Evolutionary conservation across 1,140 invertebrate species (phyloP).

Genomic region (Cydia fagiglandana): DNA sequence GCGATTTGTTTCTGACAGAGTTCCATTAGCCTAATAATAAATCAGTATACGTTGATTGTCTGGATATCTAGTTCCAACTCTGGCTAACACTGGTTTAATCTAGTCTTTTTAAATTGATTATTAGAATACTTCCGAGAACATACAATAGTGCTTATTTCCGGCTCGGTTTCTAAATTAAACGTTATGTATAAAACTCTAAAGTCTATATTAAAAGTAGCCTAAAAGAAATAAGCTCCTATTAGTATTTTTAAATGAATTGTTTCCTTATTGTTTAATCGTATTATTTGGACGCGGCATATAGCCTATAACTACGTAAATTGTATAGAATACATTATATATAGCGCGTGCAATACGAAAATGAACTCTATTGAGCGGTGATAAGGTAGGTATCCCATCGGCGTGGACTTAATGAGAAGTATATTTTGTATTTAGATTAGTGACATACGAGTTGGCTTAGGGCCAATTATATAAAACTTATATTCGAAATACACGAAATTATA

Average conservation of each 20-base stretch:
- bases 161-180: not conserved
- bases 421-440: slow-evolving; percentile 31
- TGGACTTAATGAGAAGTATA: slow-evolving; percentile 28
- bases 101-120: slow-evolving; percentile 5
- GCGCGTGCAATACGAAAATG: slow-evolving; percentile 25
- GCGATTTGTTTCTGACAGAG: not conserved
- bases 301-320: slow-evolving; percentile 14
- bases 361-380: slow-evolving; percentile 18
- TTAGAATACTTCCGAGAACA: not conserved
- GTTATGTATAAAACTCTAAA: not conserved
- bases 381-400: slow-evolving; percentile 17
- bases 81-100: not conserved
- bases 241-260: not conserved
- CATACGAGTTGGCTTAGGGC: slow-evolving; percentile 21
- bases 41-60: no score
- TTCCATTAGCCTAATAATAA: no score
- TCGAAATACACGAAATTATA: not conserved
- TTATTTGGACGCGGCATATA: slow-evolving; percentile 10
- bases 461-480: slow-evolving; percentile 8
- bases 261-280: not conserved
- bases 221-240: slow-evolving; percentile 3
- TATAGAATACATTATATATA: slow-evolving; percentile 22
- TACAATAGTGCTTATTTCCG: not conserved
- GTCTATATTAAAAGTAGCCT: not conserved
- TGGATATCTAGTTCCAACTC: not conserved